phyloP scores from a whole-genome alignment of 2,797 vertebrate genomes.

The Pipistrellus nathusii region DNA sequence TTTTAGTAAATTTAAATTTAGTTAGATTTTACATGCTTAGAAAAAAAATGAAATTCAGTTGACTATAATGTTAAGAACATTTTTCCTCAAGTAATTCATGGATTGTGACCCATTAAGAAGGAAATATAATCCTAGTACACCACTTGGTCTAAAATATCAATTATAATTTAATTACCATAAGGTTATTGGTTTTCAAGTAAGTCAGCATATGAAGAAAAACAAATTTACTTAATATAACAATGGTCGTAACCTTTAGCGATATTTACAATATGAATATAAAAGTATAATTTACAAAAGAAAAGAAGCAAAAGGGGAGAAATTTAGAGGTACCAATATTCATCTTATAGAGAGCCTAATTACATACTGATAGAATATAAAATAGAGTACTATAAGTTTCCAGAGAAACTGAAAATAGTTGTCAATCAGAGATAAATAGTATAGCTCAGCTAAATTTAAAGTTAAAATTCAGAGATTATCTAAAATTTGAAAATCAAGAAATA shows the following conservation, averaged over 20 bases:
- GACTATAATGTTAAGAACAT: neutral
- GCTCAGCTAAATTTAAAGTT: slow-evolving; percentile 11
- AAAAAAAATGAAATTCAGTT: neutral
- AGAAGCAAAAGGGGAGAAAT: neutral
- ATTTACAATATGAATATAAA: slow-evolving; percentile 18
- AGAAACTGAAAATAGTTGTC: slow-evolving; percentile 7
- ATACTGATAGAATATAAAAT: neutral
- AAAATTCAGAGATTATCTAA: slow-evolving; percentile 5
- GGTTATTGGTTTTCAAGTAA: neutral
- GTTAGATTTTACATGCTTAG: neutral
- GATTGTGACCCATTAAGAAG: neutral
- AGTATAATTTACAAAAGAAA: slow-evolving; percentile 27
- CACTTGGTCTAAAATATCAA: neutral
- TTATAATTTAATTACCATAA: slow-evolving; percentile 7
- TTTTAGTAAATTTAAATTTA: neutral
- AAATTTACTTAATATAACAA: neutral
- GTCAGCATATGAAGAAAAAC: too few species aligned
- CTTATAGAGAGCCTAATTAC: neutral
- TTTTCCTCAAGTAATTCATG: neutral
- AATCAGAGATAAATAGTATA: neutral
- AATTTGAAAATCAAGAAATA: neutral
- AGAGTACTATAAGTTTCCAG: neutral
- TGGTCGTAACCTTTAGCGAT: neutral
- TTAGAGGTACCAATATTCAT: neutral
- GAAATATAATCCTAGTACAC: neutral